phyloP scores from a whole-genome alignment of 2,888 invertebrate species.

The Lissonota sp. region DNA sequence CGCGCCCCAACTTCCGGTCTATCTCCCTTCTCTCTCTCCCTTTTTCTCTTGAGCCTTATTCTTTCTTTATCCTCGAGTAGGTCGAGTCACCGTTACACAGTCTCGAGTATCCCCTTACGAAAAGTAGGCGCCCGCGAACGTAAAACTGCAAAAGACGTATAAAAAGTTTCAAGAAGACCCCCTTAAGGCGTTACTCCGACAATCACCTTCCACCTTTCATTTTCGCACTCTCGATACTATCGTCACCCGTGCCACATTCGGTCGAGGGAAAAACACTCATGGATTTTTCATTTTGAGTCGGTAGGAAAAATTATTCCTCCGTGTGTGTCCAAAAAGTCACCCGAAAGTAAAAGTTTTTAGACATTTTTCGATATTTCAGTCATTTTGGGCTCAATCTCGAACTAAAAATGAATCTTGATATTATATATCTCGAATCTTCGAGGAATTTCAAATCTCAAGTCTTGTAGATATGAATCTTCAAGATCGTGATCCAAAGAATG shows the following conservation, averaged over 20 bases:
- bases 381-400: too few species aligned
- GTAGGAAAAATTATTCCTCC: too few species aligned
- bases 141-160: slow-evolving; percentile 57
- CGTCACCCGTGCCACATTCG: slow-evolving; percentile 14
- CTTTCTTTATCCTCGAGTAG: slow-evolving; percentile 64
- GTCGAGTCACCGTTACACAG: slow-evolving; percentile 78
- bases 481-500: too few species aligned
- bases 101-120: slow-evolving; percentile 65
- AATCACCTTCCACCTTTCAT: slow-evolving; percentile 62
- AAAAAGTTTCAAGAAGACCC: slow-evolving; percentile 71
- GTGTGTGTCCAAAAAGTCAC: too few species aligned
- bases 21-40: slow-evolving; percentile 21
- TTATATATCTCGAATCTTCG: too few species aligned
- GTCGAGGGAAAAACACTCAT: too few species aligned
- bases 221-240: slow-evolving; percentile 3
- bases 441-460: too few species aligned
- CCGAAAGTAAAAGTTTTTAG: too few species aligned
- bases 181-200: slow-evolving; percentile 69
- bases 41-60: slow-evolving; percentile 3
- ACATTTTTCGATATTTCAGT: too few species aligned
- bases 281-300: too few species aligned
- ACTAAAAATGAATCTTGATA: too few species aligned
- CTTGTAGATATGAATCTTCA: too few species aligned
- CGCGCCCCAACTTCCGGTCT: slow-evolving; percentile 61
- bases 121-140: slow-evolving; percentile 59